Base-by-base conservation (phyloP, 2,888 invertebrate genomes). In the Linnaemya vulpina region DNA sequence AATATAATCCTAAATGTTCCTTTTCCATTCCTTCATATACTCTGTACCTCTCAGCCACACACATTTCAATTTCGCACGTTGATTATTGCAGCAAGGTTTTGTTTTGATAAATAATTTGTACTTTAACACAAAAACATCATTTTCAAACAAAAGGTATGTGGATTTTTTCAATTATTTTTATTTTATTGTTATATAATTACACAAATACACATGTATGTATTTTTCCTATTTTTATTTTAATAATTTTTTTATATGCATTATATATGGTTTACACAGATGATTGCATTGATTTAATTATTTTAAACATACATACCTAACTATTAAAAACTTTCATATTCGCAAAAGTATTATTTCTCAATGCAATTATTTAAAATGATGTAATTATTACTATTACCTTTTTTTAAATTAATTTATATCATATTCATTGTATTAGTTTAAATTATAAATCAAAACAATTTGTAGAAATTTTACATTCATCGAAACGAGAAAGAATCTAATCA, bases 401-500 rank as follows among this genome's bases (percentile, higher is more conserved):
- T 25, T 20, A 46, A 46, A 75, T 78, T 43, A 30, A 55, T 75
- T 74, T 17, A 46, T 40, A 63, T 60, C 38, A 40, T 58, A 13
- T 51, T 74, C 83, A 77, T 75, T 51, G 60, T 71, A 40, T 62
- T 62, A 76, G 60, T 53, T 43, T 11, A 63, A 62, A 35, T 75
- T 62, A 43, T 79, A 40, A 38, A 62, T 65, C 25, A 55, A 46
- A n/a, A 30, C 43, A 73, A 49, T 51, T 17, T 55, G 3, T 80
- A 62, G 25, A 53, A 62, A 35, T 53, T 78, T 71, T 7, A 43
- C 70, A 46, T 53, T 15, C 43, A 62, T 83, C 49, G 17, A 70
- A 87, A 71, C 67, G 49, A 84, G 22, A 81, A 65, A 82, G 17
- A 86, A 79, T 85, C 86, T 85, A 87, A 87, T 87, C 58, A 77